Conservation (phyloP, 23 tunicate species). For the Ascidia mentula region DNA sequence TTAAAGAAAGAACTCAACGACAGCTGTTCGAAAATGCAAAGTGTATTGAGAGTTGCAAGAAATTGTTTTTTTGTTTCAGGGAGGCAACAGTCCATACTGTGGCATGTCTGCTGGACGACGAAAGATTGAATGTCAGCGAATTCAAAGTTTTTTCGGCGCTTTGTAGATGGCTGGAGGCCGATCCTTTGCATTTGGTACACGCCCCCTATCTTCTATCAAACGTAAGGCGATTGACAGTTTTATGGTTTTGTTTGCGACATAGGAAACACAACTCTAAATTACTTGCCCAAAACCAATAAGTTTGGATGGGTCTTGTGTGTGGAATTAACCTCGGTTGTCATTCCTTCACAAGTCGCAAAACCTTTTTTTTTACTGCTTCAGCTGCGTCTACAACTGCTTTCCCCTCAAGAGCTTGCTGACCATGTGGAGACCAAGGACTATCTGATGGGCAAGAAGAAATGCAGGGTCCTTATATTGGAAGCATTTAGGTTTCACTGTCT, state of each 20-base stretch:
- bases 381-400: conserved; percentile 65
- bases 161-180: conserved; percentile 86
- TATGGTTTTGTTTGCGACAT: too few relatives aligned
- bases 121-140: conserved; percentile 67
- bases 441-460: conserved; percentile 85
- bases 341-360: too few relatives aligned
- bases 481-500: conserved; percentile 85
- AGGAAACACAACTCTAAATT: too few relatives aligned
- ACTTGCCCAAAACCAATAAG: too few relatives aligned
- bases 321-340: too few relatives aligned
- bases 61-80: conserved; percentile 23
- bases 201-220: conserved; percentile 87
- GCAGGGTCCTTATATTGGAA: conserved; percentile 73
- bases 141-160: conserved; percentile 68
- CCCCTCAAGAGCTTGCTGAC: conserved; percentile 75
- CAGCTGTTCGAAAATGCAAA: too few relatives aligned
- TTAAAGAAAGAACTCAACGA: too few relatives aligned
- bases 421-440: conserved; percentile 86
- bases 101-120: conserved; percentile 79
- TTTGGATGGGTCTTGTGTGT: too few relatives aligned
- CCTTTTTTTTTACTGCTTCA: too few relatives aligned
- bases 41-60: too few relatives aligned
- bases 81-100: conserved; percentile 74
- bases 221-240: conserved; percentile 16
- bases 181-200: conserved; percentile 73